Evolutionary conservation across 64 coral and sea anemone genomes (phyloP).

Genomic region (Acropora tenuis): DNA sequence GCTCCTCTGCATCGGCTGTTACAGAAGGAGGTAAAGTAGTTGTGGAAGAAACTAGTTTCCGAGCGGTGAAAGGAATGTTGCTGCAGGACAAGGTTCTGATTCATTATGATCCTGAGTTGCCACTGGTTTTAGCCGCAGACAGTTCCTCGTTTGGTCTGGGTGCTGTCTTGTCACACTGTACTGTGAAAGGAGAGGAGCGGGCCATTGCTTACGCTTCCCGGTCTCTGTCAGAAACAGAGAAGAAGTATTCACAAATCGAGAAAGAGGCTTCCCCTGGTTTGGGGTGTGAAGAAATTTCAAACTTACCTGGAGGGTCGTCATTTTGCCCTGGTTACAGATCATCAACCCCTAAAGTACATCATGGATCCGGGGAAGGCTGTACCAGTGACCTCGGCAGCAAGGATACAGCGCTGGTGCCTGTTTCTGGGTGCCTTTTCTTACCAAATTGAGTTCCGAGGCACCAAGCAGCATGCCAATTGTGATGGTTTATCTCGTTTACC

Average conservation of each 20-base stretch:
- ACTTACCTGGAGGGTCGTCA: conserved; percentile 45
- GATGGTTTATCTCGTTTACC: conserved; percentile 35
- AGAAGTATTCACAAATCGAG: conserved; percentile 6
- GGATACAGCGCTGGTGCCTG: conserved; percentile 52
- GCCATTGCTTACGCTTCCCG: conserved; percentile 28
- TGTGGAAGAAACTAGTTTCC: conserved; percentile 7
- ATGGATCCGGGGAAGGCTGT: conserved; percentile 66
- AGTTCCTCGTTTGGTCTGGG: conserved; percentile 27
- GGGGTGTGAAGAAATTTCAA: background rate
- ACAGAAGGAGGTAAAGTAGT: conserved; percentile 10
- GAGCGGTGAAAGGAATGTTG: conserved; percentile 20
- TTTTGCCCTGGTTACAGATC: conserved; percentile 57
- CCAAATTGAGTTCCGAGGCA: conserved; percentile 24
- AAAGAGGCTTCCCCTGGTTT: conserved; percentile 32
- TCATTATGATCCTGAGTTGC: conserved; percentile 12
- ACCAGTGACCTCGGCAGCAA: conserved; percentile 50
- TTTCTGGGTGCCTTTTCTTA: conserved; percentile 63
- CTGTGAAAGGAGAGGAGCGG: conserved; percentile 15
- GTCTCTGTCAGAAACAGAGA: conserved; percentile 32
- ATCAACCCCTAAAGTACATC: conserved; percentile 68
- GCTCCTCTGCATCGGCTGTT: background rate
- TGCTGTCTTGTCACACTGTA: conserved; percentile 32
- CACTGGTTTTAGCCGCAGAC: background rate
- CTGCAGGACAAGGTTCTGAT: conserved; percentile 26
- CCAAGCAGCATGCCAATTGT: conserved; percentile 65